Conservation (phyloP, 1,140 invertebrate species). For the Mizuhopecten yessoensis region DNA sequence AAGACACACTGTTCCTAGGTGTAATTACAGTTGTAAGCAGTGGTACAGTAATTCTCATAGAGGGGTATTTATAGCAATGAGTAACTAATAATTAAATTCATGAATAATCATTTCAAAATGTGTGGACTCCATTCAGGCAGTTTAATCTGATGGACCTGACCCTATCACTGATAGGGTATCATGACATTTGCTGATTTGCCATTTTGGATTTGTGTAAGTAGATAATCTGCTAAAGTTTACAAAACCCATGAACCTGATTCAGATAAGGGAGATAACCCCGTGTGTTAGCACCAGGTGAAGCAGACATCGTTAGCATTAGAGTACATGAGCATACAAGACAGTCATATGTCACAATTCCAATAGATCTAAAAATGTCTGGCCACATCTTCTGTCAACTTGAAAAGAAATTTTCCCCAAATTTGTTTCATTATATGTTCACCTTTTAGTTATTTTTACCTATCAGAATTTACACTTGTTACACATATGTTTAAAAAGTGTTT, state of each 20-base stretch:
- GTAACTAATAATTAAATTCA: background rate
- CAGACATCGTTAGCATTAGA: background rate
- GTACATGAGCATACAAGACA: background rate
- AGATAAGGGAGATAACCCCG: background rate
- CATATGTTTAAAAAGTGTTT: background rate
- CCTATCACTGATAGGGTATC: background rate
- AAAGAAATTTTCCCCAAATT: background rate
- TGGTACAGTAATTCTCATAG: background rate
- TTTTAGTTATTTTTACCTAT: background rate
- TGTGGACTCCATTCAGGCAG: background rate
- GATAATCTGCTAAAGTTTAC: background rate
- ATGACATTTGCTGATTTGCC: background rate
- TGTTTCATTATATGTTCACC: background rate
- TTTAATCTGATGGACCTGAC: background rate
- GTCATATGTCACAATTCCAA: background rate
- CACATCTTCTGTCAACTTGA: background rate
- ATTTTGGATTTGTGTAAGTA: background rate
- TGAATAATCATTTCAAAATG: background rate
- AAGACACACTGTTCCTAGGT: too few species aligned
- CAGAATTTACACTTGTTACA: background rate
- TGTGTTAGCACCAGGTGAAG: conserved; percentile 9
- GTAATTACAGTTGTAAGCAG: too few species aligned
- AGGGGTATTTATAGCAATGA: background rate
- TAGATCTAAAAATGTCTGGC: background rate
- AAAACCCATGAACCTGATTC: background rate